These are phyloP conservation scores for Catamblyrhynchus diadema DNA, from an alignment of 2,797 vertebrate species.

Conservation along the genomic window DNA sequence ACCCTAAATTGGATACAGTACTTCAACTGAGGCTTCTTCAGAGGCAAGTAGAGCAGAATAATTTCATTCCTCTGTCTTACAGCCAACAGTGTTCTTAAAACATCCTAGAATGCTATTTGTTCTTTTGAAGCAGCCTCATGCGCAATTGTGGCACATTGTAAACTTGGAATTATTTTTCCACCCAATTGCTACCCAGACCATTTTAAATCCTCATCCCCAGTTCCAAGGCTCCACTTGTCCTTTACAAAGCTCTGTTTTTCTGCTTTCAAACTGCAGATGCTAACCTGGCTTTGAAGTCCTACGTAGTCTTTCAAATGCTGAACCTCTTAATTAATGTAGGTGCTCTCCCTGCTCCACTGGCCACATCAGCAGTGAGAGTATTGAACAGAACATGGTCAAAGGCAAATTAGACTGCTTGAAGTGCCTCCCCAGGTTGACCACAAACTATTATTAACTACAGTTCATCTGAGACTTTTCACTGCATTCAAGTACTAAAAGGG, in stretches of 20 bases:
- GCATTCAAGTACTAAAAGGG: neutral
- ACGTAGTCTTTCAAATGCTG: neutral
- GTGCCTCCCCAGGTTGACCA: neutral
- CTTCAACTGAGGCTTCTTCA: neutral
- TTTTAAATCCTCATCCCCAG: neutral
- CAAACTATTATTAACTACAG: neutral
- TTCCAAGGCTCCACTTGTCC: neutral
- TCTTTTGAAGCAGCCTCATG: neutral
- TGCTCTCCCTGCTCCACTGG: neutral
- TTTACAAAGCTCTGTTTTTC: neutral
- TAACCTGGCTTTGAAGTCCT: neutral
- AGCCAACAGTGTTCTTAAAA: neutral
- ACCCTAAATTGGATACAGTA: neutral
- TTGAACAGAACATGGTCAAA: neutral
- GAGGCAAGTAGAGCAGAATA: constrained; percentile 57
- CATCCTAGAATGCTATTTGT: neutral
- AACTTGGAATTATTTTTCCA: neutral
- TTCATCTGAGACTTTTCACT: neutral
- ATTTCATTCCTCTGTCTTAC: constrained; percentile 21
- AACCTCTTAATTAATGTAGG: neutral
- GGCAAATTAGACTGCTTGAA: neutral
- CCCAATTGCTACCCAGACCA: neutral
- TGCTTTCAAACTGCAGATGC: neutral
- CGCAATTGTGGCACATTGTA: neutral
- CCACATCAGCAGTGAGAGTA: neutral